These are phyloP conservation scores for Actinemys pallida DNA, from an alignment of 2,113 vertebrate species.

Conservation along the genomic window DNA sequence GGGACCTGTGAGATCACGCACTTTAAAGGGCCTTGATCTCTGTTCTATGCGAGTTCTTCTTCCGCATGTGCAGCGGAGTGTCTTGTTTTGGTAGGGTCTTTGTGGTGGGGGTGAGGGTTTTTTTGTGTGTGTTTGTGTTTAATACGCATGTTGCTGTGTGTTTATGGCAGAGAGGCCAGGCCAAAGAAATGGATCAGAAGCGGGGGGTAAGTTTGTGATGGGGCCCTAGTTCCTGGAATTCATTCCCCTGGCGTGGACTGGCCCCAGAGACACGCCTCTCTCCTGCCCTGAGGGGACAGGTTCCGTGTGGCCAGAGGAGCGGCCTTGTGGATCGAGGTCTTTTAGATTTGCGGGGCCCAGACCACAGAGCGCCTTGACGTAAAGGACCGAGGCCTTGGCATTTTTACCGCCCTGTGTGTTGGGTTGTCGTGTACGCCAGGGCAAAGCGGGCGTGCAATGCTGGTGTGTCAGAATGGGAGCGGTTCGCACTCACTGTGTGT, in stretches of 20 bases:
- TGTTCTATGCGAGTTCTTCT: neutral
- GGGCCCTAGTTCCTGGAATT: neutral
- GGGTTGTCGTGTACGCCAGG: neutral
- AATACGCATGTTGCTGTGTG: neutral
- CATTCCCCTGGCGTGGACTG: neutral
- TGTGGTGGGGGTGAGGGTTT: neutral
- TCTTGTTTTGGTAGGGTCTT: neutral
- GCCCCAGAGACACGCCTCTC: no score
- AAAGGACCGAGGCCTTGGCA: neutral
- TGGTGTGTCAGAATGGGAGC: neutral
- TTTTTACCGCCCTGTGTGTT: neutral
- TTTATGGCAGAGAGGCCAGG: neutral
- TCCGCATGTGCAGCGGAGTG: neutral
- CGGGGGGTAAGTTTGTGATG: neutral
- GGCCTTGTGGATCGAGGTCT: neutral
- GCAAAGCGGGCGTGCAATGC: no score
- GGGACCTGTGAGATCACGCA: neutral
- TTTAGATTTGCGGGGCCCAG: neutral
- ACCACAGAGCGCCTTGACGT: neutral
- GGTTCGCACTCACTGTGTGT: neutral
- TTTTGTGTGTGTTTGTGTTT: neutral
- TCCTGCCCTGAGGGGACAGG: no score
- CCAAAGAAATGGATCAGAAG: no score
- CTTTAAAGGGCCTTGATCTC: neutral
- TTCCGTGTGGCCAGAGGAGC: neutral